Evolutionary conservation across 1,140 invertebrate species (phyloP).

Genomic region (Apis cerana): DNA sequence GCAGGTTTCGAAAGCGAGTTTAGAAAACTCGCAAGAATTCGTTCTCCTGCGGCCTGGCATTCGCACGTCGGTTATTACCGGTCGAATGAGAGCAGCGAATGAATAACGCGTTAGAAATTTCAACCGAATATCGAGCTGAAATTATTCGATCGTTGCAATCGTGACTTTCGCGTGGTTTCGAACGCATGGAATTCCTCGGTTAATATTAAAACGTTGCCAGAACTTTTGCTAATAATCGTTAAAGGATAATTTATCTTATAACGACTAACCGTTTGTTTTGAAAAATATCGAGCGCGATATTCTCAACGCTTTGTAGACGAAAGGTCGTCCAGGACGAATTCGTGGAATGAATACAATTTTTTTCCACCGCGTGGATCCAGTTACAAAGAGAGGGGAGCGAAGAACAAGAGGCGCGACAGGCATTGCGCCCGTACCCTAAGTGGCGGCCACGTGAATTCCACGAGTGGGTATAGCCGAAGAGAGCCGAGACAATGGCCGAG

Average conservation of each 20-base stretch:
- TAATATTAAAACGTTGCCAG: no score
- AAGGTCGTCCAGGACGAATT: no score
- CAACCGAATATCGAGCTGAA: slow-evolving; percentile 11
- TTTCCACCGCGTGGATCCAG: slow-evolving; percentile 33
- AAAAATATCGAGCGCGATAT: no score
- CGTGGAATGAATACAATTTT: no score
- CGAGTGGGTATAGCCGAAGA: slow-evolving; percentile 3
- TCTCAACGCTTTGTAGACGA: no score
- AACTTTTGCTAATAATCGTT: background rate
- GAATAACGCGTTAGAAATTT: slow-evolving; percentile 48
- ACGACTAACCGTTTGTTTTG: no score
- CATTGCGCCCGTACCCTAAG: slow-evolving; percentile 48
- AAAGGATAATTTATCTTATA: no score
- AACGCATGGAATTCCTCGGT: background rate
- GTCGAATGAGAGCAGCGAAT: slow-evolving; percentile 3
- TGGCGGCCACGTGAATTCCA: slow-evolving; percentile 53
- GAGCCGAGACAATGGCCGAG: slow-evolving; percentile 26
- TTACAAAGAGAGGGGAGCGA: slow-evolving; percentile 39
- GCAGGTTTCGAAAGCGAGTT: background rate
- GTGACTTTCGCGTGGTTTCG: background rate
- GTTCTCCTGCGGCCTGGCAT: background rate
- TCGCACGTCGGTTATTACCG: background rate
- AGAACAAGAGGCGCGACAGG: slow-evolving; percentile 50
- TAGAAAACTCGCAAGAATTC: background rate
- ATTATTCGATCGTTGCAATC: slow-evolving; percentile 10